A percentile compares a stretch with the other conserved stretches of the same genome.
Evolutionary conservation across 2,888 invertebrate species (phyloP).

Genomic region (Augiades crinisus): DNA sequence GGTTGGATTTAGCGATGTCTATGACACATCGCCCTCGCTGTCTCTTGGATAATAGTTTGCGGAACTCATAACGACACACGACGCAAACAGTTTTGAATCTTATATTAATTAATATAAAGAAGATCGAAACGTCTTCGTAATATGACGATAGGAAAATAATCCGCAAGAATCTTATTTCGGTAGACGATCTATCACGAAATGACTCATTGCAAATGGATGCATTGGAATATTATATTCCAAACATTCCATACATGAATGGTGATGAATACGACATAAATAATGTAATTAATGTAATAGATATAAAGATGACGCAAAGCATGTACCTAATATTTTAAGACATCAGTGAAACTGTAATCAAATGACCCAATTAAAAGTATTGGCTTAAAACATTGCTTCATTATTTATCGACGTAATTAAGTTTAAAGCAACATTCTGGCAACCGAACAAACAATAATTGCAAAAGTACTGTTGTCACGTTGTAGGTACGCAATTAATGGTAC

Average conservation of each 20-base stretch:
- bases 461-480: constrained; percentile 6
- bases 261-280: not conserved
- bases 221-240: not conserved
- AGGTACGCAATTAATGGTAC: not conserved
- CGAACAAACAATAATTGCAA: constrained; percentile 12
- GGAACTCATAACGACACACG: constrained; percentile 7
- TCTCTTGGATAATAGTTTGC: constrained; percentile 32
- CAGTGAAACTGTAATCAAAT: not conserved
- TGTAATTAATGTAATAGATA: not conserved
- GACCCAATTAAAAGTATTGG: not conserved
- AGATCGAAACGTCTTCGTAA: not conserved
- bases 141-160: not conserved
- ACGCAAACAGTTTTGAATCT: constrained; percentile 10
- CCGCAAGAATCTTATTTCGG: not conserved
- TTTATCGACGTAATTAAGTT: constrained; percentile 9
- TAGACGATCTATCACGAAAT: not conserved
- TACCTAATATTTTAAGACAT: not conserved
- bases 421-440: not conserved
- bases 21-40: constrained; percentile 54
- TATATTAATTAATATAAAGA: not conserved
- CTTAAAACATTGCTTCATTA: constrained; percentile 11
- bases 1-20: constrained; percentile 45
- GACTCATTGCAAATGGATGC: not conserved
- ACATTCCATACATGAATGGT: not conserved
- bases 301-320: not conserved